Evolutionary conservation across 2,113 vertebrate genomes (phyloP).

Genomic region (Carlito syrichta): DNA sequence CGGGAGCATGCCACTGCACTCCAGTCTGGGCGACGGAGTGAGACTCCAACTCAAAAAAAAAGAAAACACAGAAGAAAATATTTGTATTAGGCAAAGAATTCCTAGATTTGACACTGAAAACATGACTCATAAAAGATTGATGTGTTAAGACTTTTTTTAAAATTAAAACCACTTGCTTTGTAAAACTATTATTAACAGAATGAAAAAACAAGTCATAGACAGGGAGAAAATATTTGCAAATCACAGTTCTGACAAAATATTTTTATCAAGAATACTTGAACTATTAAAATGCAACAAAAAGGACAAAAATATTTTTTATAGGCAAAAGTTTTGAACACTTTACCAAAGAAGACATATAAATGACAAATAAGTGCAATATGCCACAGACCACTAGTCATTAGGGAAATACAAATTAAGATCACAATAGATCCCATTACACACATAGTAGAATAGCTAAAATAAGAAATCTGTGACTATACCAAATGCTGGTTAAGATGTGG

Average conservation of each 20-base stretch:
- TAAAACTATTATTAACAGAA: background rate
- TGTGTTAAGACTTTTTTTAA: background rate
- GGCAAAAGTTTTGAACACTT: background rate
- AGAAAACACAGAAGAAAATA: constrained; percentile 8
- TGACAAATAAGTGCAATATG: constrained; percentile 24
- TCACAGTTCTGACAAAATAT: background rate
- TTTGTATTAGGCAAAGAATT: background rate
- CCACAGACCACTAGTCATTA: background rate
- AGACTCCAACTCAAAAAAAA: too few species aligned
- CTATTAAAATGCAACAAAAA: constrained; percentile 17
- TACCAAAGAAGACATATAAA: background rate
- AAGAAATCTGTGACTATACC: background rate
- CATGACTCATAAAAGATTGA: background rate
- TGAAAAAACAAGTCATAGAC: background rate
- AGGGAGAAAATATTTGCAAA: constrained; percentile 14
- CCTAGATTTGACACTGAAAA: background rate
- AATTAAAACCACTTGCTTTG: background rate
- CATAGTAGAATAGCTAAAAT: background rate
- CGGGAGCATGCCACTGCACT: too few species aligned
- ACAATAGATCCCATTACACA: background rate
- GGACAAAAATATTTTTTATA: background rate
- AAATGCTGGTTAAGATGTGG: background rate
- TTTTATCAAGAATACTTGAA: constrained; percentile 30
- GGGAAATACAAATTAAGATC: constrained; percentile 2
- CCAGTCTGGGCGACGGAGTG: too few species aligned